These are phyloP conservation scores for Scatophagus argus DNA, from an alignment of 2,113 vertebrate genomes.

Conservation along the genomic window DNA sequence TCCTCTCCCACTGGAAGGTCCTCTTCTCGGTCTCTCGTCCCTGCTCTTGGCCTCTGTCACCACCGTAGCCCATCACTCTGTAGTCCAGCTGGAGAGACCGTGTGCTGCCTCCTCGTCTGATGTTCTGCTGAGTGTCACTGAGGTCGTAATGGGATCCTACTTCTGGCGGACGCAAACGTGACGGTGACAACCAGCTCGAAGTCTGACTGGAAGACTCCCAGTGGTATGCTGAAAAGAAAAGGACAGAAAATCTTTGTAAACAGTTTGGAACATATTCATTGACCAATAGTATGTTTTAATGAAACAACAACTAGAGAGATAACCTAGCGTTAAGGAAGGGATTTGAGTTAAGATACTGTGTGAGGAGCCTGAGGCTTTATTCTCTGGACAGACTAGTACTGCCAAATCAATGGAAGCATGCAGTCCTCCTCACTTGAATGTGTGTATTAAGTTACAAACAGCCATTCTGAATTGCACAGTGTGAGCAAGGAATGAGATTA, in stretches of 20 bases:
- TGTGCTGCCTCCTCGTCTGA: constrained; percentile 75
- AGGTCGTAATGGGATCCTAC: constrained; percentile 62
- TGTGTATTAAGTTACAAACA: constrained; percentile 20
- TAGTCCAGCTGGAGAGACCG: constrained; percentile 80
- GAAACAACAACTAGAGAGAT: constrained; percentile 2
- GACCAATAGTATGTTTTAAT: constrained; percentile 4
- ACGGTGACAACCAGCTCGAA: constrained; percentile 90
- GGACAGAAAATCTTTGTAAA: neutral
- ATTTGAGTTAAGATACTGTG: constrained; percentile 28
- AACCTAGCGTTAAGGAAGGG: constrained; percentile 23
- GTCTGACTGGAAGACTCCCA: constrained; percentile 94
- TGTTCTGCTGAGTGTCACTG: constrained; percentile 56
- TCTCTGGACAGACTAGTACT: constrained; percentile 35
- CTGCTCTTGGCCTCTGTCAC: constrained; percentile 82
- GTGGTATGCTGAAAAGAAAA: constrained; percentile 86
- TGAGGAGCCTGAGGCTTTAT: constrained; percentile 29
- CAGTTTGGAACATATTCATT: constrained; percentile 6
- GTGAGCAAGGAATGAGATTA: constrained; percentile 46
- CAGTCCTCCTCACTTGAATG: constrained; percentile 5
- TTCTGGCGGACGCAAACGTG: constrained; percentile 81
- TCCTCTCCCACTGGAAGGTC: constrained; percentile 79
- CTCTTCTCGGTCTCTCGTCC: constrained; percentile 38
- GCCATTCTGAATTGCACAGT: neutral
- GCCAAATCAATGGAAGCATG: constrained; percentile 28
- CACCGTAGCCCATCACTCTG: constrained; percentile 47